Evolutionary conservation across 2,797 vertebrate species (phyloP), one percentile per base, ranked within the genome.

Genomic region (Fratercula arctica): DNA sequence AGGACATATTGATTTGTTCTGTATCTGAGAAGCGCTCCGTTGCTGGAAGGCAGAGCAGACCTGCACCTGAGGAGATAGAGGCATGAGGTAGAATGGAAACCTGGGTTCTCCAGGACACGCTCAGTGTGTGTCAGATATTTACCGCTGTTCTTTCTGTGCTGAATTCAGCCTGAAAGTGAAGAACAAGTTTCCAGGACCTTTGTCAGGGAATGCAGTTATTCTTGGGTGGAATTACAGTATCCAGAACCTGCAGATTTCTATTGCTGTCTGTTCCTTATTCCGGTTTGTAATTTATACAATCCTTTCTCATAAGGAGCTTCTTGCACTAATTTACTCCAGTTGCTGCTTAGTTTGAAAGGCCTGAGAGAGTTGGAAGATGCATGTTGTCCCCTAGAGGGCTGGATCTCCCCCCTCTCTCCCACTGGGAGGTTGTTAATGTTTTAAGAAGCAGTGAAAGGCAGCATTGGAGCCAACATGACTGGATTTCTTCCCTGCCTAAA

Each of bases 401-500:
- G 76, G 50, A 78, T 87, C 60, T 85, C 28, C 54, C 43, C 33
- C 20, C 12, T 50, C 8, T 66, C 41, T 79, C 85, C 48, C 56
- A 39, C 70, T 57, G 80, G 54, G 74, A 92, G 2, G 11, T 70
- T 90, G 18, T 90, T 90, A 73, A 79, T 94, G 75, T 75, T 93
- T 92, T 78, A 95, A 95, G 86, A 90, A 95, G 72, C 78, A 78
- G 60, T 83, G 72, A 96, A 95, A 96, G 66, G 75, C 88, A 61
- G 91, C 84, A 35, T 94, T 85, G n/a, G 64, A 94, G 86, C 86
- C 84, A 87, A 61, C 1, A 6, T 31, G 59, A 90, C 86, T 95
- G 96, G 86, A 82, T 95, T 91, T 94, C 78, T 94, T 95, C 78
- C 74, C 64, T 95, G 69, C 31, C 50, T 75, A 41, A 94, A 90